Evolutionary conservation across 1,140 invertebrate species (phyloP).

Genomic region (Globodera rostochiensis): DNA sequence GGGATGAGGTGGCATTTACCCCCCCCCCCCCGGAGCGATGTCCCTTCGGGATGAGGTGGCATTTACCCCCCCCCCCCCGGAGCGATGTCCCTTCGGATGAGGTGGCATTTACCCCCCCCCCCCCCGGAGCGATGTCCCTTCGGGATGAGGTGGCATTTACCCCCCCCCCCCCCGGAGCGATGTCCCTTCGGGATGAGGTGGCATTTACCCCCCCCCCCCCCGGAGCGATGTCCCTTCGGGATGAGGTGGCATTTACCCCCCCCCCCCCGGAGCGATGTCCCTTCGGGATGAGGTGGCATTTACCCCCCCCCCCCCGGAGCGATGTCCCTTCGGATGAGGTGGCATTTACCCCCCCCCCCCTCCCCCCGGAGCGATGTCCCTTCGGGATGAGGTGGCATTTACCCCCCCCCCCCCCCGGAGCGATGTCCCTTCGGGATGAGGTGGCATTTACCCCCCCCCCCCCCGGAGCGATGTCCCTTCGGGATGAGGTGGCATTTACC

Average conservation of each 20-base stretch:
- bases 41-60: conserved; percentile 49
- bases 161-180: conserved; percentile 43
- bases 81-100: conserved; percentile 55
- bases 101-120: conserved; percentile 2
- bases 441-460: conserved; percentile 7
- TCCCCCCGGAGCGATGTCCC: conserved; percentile 51
- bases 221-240: conserved; percentile 55
- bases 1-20: conserved; percentile 34
- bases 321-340: conserved; percentile 53
- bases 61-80: conserved; percentile 29
- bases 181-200: conserved; percentile 53
- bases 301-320: conserved; percentile 39
- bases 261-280: conserved; percentile 53
- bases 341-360: neutral
- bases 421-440: conserved; percentile 55
- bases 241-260: conserved; percentile 23
- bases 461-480: conserved; percentile 52
- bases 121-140: conserved; percentile 54
- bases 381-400: conserved; percentile 44
- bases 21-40: conserved; percentile 50
- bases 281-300: conserved; percentile 44
- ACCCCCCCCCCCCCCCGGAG: conserved; percentile 36
- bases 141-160: conserved; percentile 35
- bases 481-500: conserved; percentile 34
- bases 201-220: conserved; percentile 17